Evolutionary conservation across 2,797 vertebrate genomes (phyloP).

Genomic region (Centropyge bicolor): DNA sequence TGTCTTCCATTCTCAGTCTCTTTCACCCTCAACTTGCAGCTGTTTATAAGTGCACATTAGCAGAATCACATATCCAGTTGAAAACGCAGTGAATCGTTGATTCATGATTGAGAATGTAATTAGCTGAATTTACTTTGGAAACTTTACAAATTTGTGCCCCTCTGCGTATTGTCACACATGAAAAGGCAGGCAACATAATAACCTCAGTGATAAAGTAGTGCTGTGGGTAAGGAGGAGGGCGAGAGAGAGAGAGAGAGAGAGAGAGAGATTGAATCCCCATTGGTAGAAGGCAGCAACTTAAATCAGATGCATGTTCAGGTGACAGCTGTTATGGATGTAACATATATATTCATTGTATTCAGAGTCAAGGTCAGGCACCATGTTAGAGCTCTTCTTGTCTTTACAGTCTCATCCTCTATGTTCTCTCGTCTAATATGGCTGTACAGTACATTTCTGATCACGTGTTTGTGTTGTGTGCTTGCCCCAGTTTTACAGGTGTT

Average conservation of each 20-base stretch:
- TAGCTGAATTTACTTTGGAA: slow-evolving; percentile 26
- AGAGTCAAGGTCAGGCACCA: neutral
- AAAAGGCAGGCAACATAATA: slow-evolving; percentile 2
- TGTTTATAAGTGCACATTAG: slow-evolving; percentile 4
- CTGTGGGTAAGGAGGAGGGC: neutral
- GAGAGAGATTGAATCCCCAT: slow-evolving; percentile 15
- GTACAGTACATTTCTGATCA: slow-evolving; percentile 32
- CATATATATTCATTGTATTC: neutral
- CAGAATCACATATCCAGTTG: neutral
- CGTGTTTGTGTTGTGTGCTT: slow-evolving; percentile 41
- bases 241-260: neutral
- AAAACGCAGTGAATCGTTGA: slow-evolving; percentile 15
- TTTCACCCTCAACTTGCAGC: neutral
- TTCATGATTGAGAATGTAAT: slow-evolving; percentile 26
- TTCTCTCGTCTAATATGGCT: neutral
- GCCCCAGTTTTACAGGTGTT: slow-evolving; percentile 88
- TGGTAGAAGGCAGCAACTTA: neutral
- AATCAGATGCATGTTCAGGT: neutral
- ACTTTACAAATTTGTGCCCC: slow-evolving; percentile 20
- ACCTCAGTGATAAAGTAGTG: neutral
- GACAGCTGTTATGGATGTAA: neutral
- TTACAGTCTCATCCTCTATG: neutral
- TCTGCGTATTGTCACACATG: slow-evolving; percentile 11
- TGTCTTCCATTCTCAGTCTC: neutral
- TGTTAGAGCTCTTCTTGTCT: neutral